A percentile compares a stretch with the other conserved stretches of the same genome.
Evolutionary conservation across 2,888 invertebrate genomes (phyloP).

Genomic region (Macrophya alboannulata): DNA sequence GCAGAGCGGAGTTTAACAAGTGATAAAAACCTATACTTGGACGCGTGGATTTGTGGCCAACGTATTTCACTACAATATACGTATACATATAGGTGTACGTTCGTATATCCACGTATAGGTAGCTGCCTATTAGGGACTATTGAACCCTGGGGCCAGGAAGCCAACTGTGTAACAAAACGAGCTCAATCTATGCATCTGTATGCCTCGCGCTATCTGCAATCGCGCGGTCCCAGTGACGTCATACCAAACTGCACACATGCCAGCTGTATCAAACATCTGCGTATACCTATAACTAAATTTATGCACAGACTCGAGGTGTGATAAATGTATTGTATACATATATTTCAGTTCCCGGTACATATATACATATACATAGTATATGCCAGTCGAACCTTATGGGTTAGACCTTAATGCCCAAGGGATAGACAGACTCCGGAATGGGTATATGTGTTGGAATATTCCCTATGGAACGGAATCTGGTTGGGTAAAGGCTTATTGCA

Average conservation of each 20-base stretch:
- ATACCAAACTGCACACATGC: constrained; percentile 61
- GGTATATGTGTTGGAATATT: constrained; percentile 7
- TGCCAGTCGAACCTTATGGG: constrained; percentile 29
- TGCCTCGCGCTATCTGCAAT: constrained; percentile 59
- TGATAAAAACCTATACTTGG: not conserved
- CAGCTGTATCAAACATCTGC: constrained; percentile 76
- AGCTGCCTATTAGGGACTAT: constrained; percentile 46
- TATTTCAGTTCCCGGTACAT: constrained; percentile 49
- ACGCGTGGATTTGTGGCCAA: not conserved
- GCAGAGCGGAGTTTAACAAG: not conserved
- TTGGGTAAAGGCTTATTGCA: constrained; percentile 8
- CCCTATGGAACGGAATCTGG: constrained; percentile 2
- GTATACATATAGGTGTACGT: not conserved
- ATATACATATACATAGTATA: constrained; percentile 20
- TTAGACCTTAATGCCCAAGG: not conserved
- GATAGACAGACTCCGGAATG: not conserved
- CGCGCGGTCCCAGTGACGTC: constrained; percentile 68
- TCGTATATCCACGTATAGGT: not conserved
- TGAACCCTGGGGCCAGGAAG: constrained; percentile 53
- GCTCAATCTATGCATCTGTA: constrained; percentile 72
- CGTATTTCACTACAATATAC: constrained; percentile 7
- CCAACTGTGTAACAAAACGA: constrained; percentile 64
- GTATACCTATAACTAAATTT: constrained; percentile 66
- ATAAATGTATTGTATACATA: constrained; percentile 63
- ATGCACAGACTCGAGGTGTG: constrained; percentile 63